phyloP scores from a whole-genome alignment of 2,888 invertebrate species.

The Mesorhabditis spiculigera region DNA sequence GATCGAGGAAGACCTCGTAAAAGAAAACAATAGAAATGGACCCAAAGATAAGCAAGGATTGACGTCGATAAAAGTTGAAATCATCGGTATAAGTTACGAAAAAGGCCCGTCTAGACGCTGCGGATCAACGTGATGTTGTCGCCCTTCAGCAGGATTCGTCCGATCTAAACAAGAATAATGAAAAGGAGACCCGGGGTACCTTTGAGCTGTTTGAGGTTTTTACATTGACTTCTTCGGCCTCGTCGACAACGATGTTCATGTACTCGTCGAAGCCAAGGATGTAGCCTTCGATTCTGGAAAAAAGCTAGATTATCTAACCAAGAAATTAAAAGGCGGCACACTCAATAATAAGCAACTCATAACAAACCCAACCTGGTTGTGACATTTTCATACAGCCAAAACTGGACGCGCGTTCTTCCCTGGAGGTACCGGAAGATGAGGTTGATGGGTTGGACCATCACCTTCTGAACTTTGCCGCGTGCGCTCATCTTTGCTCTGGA shows the following conservation, averaged over 20 bases:
- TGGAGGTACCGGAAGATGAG: constrained; percentile 58
- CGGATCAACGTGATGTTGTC: constrained; percentile 93
- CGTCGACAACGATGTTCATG: constrained; percentile 97
- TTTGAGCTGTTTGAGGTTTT: constrained; percentile 82
- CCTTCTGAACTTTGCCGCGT: constrained; percentile 32
- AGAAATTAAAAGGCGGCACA: background rate
- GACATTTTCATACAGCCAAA: constrained; percentile 96
- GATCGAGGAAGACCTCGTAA: too few species aligned
- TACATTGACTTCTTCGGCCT: constrained; percentile 89
- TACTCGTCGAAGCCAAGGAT: constrained; percentile 98
- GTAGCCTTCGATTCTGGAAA: constrained; percentile 89
- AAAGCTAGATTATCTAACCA: background rate
- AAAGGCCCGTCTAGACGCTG: constrained; percentile 19
- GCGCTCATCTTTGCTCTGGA: constrained; percentile 5
- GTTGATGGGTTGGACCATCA: constrained; percentile 60
- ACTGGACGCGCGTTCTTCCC: constrained; percentile 75
- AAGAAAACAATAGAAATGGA: too few species aligned
- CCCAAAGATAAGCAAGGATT: too few species aligned
- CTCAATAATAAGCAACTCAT: too few species aligned
- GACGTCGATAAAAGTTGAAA: too few species aligned
- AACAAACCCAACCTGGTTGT: constrained; percentile 62
- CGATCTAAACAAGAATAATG: constrained; percentile 43
- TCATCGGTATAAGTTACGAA: too few species aligned
- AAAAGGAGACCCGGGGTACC: background rate
- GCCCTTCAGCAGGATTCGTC: constrained; percentile 79